These are phyloP conservation scores for Colinus virginianus DNA, from an alignment of 2,113 vertebrate genomes.

Conservation along the genomic window DNA sequence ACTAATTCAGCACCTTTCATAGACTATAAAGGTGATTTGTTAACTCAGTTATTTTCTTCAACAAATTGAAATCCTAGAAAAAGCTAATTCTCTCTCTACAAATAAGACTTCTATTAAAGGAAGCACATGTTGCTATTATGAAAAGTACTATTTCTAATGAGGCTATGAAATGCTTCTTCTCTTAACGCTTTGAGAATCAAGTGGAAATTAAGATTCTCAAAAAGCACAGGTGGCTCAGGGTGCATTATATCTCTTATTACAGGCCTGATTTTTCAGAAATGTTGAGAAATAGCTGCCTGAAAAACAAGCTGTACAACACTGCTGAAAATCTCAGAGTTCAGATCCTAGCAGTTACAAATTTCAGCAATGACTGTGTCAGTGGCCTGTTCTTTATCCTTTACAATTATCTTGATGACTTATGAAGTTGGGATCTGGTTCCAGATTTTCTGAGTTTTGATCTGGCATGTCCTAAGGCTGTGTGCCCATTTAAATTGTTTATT, in stretches of 20 bases:
- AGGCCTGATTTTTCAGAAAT: constrained; percentile 27
- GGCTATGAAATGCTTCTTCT: not conserved
- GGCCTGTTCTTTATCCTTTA: constrained; percentile 22
- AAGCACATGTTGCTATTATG: not conserved
- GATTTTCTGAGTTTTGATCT: constrained; percentile 23
- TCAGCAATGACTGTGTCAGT: constrained; percentile 17
- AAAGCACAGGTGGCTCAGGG: not conserved
- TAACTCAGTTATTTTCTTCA: not conserved
- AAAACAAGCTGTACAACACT: not conserved
- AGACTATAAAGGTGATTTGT: not conserved
- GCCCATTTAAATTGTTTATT: constrained; percentile 41
- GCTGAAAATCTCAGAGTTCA: constrained; percentile 21
- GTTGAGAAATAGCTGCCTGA: not conserved
- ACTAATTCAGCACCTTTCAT: not conserved
- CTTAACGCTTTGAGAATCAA: not conserved
- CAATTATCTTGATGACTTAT: not conserved
- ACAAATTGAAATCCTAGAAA: not conserved
- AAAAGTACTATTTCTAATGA: not conserved
- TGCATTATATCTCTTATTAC: not conserved
- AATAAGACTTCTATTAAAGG: not conserved
- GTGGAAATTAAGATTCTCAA: not conserved
- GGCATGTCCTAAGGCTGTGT: not conserved
- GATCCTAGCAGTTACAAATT: not conserved
- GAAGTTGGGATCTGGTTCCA: constrained; percentile 27
- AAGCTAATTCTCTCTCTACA: not conserved